Conservation (phyloP, 2,888 invertebrate genomes). For the Andrena trimmerana region DNA sequence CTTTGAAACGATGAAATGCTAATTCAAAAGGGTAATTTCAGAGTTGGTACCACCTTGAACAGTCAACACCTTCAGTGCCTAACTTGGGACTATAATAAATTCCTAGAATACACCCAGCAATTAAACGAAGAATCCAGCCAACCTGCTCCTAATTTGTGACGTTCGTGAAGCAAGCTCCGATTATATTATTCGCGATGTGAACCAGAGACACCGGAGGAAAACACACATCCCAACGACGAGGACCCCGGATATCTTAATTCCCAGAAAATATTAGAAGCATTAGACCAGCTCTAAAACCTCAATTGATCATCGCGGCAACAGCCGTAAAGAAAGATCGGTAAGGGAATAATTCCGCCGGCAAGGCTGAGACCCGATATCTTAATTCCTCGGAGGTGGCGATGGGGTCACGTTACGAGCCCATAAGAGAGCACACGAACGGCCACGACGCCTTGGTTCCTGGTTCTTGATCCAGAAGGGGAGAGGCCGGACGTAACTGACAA, state of each 20-base stretch:
- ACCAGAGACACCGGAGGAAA: slow-evolving; percentile 1
- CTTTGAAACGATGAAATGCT: too few species aligned
- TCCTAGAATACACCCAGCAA: too few species aligned
- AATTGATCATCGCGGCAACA: slow-evolving; percentile 43
- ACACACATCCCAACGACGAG: neutral
- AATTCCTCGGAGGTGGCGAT: slow-evolving; percentile 77
- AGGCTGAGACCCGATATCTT: slow-evolving; percentile 78
- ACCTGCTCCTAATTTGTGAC: too few species aligned
- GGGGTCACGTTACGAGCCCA: slow-evolving; percentile 76
- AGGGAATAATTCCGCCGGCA: slow-evolving; percentile 78
- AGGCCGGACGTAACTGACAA: slow-evolving; percentile 81
- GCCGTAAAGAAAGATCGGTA: slow-evolving; percentile 66
- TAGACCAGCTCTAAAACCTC: slow-evolving; percentile 45
- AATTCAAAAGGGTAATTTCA: too few species aligned
- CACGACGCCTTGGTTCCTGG: slow-evolving; percentile 77
- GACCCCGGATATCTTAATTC: slow-evolving; percentile 25
- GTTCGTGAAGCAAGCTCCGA: neutral
- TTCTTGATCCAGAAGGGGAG: slow-evolving; percentile 72
- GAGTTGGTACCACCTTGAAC: too few species aligned
- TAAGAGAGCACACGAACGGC: slow-evolving; percentile 51
- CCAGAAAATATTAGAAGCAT: slow-evolving; percentile 47
- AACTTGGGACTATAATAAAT: too few species aligned
- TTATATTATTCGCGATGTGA: neutral
- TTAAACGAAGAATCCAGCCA: too few species aligned
- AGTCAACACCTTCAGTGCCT: too few species aligned